Percentiles rank a stretch among this genome's conserved stretches.
Evolutionary conservation across 2,888 invertebrate species (phyloP).

Genomic region (Pogonocherus hispidulus): DNA sequence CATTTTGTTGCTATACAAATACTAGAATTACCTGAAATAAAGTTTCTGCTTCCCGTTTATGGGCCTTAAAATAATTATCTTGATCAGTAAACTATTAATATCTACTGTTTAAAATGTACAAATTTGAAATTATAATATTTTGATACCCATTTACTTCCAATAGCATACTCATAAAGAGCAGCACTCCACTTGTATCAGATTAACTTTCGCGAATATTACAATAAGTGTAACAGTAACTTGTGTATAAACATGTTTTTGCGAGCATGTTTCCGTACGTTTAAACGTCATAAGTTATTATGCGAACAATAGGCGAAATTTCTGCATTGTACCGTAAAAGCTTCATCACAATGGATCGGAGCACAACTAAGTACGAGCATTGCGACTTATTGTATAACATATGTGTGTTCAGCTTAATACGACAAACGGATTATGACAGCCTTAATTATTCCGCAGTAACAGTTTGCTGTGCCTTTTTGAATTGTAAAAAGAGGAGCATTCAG

Average conservation of each 20-base stretch:
- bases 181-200: background rate
- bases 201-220: background rate
- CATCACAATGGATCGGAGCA: slow-evolving; percentile 49
- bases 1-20: too few relatives aligned
- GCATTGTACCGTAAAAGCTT: slow-evolving; percentile 59
- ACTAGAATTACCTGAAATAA: too few relatives aligned
- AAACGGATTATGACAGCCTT: slow-evolving; percentile 47
- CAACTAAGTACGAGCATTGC: slow-evolving; percentile 36
- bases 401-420: slow-evolving; percentile 48
- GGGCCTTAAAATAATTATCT: too few relatives aligned
- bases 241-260: slow-evolving; percentile 46
- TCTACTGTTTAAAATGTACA: too few relatives aligned
- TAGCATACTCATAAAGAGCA: too few relatives aligned
- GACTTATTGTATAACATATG: slow-evolving; percentile 47
- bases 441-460: slow-evolving; percentile 1
- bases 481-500: background rate
- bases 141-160: too few relatives aligned
- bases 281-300: slow-evolving; percentile 61
- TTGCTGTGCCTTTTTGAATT: background rate
- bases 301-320: slow-evolving; percentile 61
- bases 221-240: slow-evolving; percentile 20
- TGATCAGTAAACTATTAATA: too few relatives aligned
- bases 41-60: too few relatives aligned
- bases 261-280: slow-evolving; percentile 57
- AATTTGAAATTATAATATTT: too few relatives aligned